Percentiles rank a stretch among this genome's conserved stretches.
Evolutionary conservation across 2,113 vertebrate species (phyloP).

Genomic region (Phaetusa simplex): DNA sequence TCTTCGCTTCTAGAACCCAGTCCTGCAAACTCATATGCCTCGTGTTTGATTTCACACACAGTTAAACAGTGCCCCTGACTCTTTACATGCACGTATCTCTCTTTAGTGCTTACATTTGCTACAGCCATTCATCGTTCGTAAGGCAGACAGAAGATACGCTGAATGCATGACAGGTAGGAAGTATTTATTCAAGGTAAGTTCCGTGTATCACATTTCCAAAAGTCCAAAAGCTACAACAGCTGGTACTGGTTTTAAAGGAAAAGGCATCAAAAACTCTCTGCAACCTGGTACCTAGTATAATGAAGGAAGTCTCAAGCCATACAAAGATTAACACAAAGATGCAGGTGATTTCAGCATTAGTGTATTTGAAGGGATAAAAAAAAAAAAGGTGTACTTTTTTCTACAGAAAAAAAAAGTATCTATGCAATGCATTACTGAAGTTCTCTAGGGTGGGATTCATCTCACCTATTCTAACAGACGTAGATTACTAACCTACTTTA

Average conservation of each 20-base stretch:
- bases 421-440: neutral
- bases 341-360: neutral
- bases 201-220: neutral
- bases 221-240: neutral
- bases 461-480: neutral
- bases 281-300: neutral
- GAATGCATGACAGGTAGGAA: neutral
- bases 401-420: neutral
- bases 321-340: neutral
- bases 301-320: neutral
- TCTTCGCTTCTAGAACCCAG: neutral
- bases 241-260: neutral
- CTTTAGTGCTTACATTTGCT: neutral
- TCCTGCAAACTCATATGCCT: neutral
- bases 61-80: neutral
- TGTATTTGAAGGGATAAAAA: neutral
- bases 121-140: accelerated
- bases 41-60: neutral
- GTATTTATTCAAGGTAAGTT: neutral
- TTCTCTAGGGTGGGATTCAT: neutral
- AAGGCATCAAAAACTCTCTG: neutral
- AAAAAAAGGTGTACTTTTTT: neutral
- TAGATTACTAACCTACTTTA: neutral
- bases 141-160: neutral
- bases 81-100: accelerated